Base-by-base conservation (phyloP, 1,140 invertebrate species). In the Pissodes strobi region DNA sequence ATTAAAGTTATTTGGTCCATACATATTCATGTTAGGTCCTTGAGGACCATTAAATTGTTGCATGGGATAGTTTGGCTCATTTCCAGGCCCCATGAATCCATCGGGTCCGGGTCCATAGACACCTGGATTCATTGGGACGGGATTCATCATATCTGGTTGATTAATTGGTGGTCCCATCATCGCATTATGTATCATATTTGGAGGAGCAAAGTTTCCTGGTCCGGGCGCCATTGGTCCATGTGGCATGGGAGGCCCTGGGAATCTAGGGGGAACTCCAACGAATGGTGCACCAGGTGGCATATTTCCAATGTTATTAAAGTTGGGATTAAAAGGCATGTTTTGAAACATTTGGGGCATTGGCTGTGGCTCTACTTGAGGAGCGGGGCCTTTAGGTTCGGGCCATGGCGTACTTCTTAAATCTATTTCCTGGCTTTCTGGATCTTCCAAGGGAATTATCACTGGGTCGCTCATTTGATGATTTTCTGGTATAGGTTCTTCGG, bases 401-500 rank as follows among this genome's bases (percentile, higher is more conserved):
- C 91, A 93, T 1, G 89, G 84, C 69, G 86, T 83, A 41, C 80
- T 81, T 64, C 86, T 85, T 71, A 88, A 90, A 73, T 92, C 90
- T 17, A 92, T 72, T 84, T 65, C 90, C 38, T 86, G 86, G 73
- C 88, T 90, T 1, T 90, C 90, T 0, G 89, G 88, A 82, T 96
- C 94, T 66, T 95, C 92, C 48, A 95, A 79, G 3, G 94, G 94
- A 79, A 97, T 96, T 5, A 86, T 80, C 66, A 88, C 87, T 1
- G 92, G 89, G 73, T 94, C 91, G 1, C 84, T 83, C 46, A 87
- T 85, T 66, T 88, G 86, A 69, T 89, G 86, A 5, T 84, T 84
- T 79, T 96, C 93, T 53, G 87, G 77, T 67, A 96, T 93, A 1
- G 94, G 91, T 80, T 97, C 94, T 25, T 86, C 83, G 0, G 93